phyloP scores from a whole-genome alignment of 2,888 invertebrate species.

The Saturnia pavonia region DNA sequence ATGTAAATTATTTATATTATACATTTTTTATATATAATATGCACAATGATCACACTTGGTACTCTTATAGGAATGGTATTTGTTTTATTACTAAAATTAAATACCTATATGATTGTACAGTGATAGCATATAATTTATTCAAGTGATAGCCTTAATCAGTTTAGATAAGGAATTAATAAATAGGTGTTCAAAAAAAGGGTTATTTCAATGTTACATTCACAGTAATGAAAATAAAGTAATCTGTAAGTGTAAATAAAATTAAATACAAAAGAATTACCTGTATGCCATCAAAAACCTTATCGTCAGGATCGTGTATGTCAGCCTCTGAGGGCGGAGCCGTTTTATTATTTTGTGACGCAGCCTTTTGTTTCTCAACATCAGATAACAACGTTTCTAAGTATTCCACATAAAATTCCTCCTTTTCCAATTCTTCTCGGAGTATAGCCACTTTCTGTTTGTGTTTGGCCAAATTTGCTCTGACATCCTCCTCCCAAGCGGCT shows the following conservation, averaged over 20 bases:
- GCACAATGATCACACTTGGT: neutral
- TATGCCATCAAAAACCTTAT: slow-evolving; percentile 74
- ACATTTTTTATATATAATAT: neutral
- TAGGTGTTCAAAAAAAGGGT: neutral
- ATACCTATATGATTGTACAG: slow-evolving; percentile 20
- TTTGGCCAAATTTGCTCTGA: slow-evolving; percentile 93
- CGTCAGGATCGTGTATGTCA: slow-evolving; percentile 70
- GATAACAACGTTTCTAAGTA: slow-evolving; percentile 92
- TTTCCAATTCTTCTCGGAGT: slow-evolving; percentile 92
- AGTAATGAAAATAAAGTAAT: neutral
- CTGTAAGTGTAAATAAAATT: neutral
- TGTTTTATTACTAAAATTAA: slow-evolving; percentile 7
- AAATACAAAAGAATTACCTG: slow-evolving; percentile 54
- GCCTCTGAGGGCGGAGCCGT: slow-evolving; percentile 76
- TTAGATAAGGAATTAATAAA: slow-evolving; percentile 32
- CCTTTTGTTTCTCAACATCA: slow-evolving; percentile 92
- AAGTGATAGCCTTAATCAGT: slow-evolving; percentile 32
- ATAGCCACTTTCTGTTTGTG: slow-evolving; percentile 93
- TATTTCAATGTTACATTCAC: neutral
- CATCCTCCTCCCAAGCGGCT: slow-evolving; percentile 96
- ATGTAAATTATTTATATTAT: neutral
- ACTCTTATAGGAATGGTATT: neutral
- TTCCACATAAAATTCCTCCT: slow-evolving; percentile 95
- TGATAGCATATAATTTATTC: slow-evolving; percentile 26
- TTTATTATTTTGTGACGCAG: slow-evolving; percentile 72